Percentiles rank a stretch among this genome's conserved stretches.
Evolutionary conservation across 1,140 invertebrate genomes (phyloP).

Genomic region (Achroia grisella): DNA sequence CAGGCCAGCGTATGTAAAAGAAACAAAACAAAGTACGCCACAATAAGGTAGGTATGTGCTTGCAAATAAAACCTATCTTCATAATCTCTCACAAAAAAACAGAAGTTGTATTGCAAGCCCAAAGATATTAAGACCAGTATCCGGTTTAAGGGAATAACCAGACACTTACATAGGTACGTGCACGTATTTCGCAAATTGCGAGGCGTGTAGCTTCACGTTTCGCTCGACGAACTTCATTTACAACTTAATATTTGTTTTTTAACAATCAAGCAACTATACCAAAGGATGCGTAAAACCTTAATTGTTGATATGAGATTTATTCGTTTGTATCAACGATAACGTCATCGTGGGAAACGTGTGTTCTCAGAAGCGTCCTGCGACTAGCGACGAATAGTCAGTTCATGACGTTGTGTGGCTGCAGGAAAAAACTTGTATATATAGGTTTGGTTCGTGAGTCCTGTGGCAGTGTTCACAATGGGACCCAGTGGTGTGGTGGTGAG

Average conservation of each 20-base stretch:
- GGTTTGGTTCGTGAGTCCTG: constrained; percentile 44
- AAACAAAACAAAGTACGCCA: neutral
- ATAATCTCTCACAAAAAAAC: constrained; percentile 20
- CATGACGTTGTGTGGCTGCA: constrained; percentile 43
- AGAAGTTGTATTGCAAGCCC: constrained; percentile 16
- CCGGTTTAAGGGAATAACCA: constrained; percentile 63
- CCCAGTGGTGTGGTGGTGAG: constrained; percentile 43
- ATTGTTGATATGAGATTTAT: constrained; percentile 14
- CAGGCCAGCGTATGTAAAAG: constrained; percentile 2
- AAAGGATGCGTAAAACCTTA: constrained; percentile 5
- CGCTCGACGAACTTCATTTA: constrained; percentile 8
- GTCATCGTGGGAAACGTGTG: constrained; percentile 45
- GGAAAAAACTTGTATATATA: constrained; percentile 63
- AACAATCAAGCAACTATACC: constrained; percentile 4
- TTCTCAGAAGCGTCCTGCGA: constrained; percentile 31
- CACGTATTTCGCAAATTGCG: constrained; percentile 36
- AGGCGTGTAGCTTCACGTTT: constrained; percentile 29
- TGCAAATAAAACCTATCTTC: constrained; percentile 23
- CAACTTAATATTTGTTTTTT: constrained; percentile 18
- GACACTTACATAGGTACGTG: constrained; percentile 36
- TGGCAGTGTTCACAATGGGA: constrained; percentile 58
- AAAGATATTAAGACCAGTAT: constrained; percentile 24
- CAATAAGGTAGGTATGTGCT: constrained; percentile 6
- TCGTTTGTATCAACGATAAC: constrained; percentile 21
- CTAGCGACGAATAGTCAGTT: constrained; percentile 15